phyloP scores from a whole-genome alignment of 1,140 invertebrate species.

The Eumeta japonica region DNA sequence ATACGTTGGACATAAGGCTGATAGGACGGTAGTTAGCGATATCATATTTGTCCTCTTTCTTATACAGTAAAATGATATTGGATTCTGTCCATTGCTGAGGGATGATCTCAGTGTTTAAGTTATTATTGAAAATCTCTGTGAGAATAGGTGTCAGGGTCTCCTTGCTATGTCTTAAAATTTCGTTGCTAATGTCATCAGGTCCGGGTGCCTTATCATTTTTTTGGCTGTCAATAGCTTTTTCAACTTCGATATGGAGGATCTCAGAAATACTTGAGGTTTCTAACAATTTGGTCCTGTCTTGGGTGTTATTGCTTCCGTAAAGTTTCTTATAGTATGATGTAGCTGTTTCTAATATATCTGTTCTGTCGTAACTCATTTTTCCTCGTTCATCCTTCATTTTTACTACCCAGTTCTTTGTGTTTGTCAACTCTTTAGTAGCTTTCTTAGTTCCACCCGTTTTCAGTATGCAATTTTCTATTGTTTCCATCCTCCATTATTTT shows the following conservation, averaged over 20 bases:
- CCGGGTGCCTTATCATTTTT: constrained; percentile 19
- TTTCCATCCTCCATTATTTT: constrained; percentile 10
- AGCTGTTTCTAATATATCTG: no score
- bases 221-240: constrained; percentile 10
- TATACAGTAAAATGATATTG: no score
- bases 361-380: no score
- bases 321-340: no score
- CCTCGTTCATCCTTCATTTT: no score
- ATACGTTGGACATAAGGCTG: constrained; percentile 20
- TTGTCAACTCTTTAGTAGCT: constrained; percentile 16
- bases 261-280: constrained; percentile 10
- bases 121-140: constrained; percentile 18
- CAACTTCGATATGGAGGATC: constrained; percentile 14
- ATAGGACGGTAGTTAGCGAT: constrained; percentile 19
- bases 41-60: no score
- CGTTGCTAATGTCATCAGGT: constrained; percentile 20
- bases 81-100: constrained; percentile 22
- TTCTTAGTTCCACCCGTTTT: no score
- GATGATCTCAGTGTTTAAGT: constrained; percentile 19
- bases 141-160: constrained; percentile 14
- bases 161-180: constrained; percentile 14
- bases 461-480: constrained; percentile 13
- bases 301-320: constrained; percentile 7
- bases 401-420: no score
- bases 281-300: constrained; percentile 8